Evolutionary conservation across 2,797 vertebrate species (phyloP).

Genomic region (Pseudomugil tenellus): DNA sequence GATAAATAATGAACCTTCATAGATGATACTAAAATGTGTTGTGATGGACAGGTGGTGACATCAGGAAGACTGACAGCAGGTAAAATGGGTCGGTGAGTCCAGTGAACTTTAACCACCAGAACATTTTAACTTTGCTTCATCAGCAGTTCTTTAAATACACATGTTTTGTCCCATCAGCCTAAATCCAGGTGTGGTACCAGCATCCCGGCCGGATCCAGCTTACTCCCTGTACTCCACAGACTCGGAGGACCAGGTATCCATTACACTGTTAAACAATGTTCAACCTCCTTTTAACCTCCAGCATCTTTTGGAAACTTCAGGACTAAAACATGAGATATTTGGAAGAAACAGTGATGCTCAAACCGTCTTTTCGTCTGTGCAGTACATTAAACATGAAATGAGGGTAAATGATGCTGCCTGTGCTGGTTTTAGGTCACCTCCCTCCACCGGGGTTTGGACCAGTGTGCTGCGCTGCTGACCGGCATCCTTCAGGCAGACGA

Average conservation of each 20-base stretch:
- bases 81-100: conserved; percentile 80
- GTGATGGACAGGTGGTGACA: conserved; percentile 80
- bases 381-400: neutral
- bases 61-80: conserved; percentile 83
- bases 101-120: too few relatives aligned
- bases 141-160: neutral
- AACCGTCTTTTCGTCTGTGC: neutral
- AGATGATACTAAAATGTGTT: neutral
- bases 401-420: neutral
- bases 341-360: too few relatives aligned
- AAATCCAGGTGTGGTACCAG: conserved; percentile 55
- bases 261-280: too few relatives aligned
- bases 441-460: conserved; percentile 85
- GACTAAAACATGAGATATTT: too few relatives aligned
- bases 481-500: conserved; percentile 86
- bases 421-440: conserved; percentile 76
- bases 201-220: conserved; percentile 68
- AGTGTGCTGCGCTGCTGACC: conserved; percentile 87
- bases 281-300: too few relatives aligned
- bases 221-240: conserved; percentile 86
- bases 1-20: too few relatives aligned
- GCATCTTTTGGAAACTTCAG: too few relatives aligned
- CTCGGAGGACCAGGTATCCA: conserved; percentile 90
- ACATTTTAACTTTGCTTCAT: neutral
- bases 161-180: conserved; percentile 10